Evolutionary conservation across 1,140 invertebrate genomes (phyloP), one percentile per base, ranked within the genome.

Genomic region (Ctenoplectra terminalis): DNA sequence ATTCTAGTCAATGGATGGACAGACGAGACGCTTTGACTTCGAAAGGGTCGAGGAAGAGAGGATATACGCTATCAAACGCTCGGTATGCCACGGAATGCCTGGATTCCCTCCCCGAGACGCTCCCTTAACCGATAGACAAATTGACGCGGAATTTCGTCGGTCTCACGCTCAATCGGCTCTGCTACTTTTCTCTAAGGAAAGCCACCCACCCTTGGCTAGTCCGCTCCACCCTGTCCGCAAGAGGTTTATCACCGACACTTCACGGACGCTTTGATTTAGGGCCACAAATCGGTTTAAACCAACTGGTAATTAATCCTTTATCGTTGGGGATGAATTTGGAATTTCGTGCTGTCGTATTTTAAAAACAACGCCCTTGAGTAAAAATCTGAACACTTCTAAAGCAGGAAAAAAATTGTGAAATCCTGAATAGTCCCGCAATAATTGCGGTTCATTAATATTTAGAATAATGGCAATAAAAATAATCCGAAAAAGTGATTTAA

Each of bases 61-160:
- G 89, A 89, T 92, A 86, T 92, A 87, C 80, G 71, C 77, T 90
- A 90, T 92, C 91, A 91, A 92, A 92, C 90, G 87, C 31, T 87
- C 63, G 87, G 90, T 67, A 82, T 81, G 83, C 90, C 91, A 84
- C 89, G 86, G 88, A 87, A 90, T 92, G 85, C 64, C 77, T 46
- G 70, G 73, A 73, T 85, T 86, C 66, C 84, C 82, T 84, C 54
- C 79, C 61, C 66, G 80, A 86, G 64, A 75, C 86, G 76, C 71
- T 48, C 63, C 58, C 61, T 74, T 74, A 46, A 29, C 85, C 85
- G 82, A 90, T 87, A 87, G 89, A 91, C 83, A 87, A 90, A 92
- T 92, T 88, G 91, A 91, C 90, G 89, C 56, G 87, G 82, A 91
- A 92, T 92, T 92, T 91, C 84, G 66, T 84, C 72, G 87, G 90